Conservation (phyloP, 2,797 vertebrate species). For the Valencia hispanica region DNA sequence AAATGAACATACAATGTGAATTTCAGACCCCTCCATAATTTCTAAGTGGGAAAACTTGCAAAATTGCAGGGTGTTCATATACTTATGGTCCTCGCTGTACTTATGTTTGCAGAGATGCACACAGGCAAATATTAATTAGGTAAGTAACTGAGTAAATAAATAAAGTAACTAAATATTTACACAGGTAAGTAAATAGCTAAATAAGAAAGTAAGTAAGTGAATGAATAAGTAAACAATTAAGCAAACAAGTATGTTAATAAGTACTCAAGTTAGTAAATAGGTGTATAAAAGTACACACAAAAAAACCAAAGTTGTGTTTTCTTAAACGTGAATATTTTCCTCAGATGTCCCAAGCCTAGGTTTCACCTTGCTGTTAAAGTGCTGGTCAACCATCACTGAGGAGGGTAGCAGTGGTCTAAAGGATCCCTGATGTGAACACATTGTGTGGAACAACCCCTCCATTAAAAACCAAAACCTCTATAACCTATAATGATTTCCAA, state of each 20-base stretch:
- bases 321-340: background rate
- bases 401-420: background rate
- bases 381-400: background rate
- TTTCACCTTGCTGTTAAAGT: background rate
- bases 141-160: background rate
- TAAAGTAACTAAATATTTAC: background rate
- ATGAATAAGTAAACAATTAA: background rate
- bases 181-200: background rate
- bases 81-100: too few species aligned
- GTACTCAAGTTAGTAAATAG: background rate
- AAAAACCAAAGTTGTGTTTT: background rate
- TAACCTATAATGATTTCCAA: background rate
- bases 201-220: background rate
- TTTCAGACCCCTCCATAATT: too few species aligned
- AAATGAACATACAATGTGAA: too few species aligned
- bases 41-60: too few species aligned
- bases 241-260: background rate
- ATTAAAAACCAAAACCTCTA: background rate
- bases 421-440: background rate
- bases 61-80: too few species aligned
- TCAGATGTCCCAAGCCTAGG: background rate
- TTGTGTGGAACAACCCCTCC: background rate
- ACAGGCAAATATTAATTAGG: background rate
- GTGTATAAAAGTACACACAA: background rate
- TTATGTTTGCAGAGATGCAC: too few species aligned